Base-by-base conservation (phyloP, 2,113 vertebrate species). In the Quiscalus mexicanus region DNA sequence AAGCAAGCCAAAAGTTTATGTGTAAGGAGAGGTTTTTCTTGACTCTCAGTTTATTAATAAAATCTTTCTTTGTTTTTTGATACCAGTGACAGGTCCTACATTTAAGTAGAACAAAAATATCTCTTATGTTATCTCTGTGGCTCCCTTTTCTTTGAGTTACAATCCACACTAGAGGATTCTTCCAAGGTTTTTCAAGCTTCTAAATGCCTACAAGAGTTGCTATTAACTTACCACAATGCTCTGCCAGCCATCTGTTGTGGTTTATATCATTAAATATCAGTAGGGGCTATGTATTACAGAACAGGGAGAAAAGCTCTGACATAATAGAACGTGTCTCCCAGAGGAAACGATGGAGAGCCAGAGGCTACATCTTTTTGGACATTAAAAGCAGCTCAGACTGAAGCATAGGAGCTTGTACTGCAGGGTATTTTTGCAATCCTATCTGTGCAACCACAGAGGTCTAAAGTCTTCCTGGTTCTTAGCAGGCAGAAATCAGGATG, bases 221-320 rank as follows among this genome's bases (percentile, higher is more conserved):
- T 94, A 16, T 90, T 92, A 90, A 76, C 75, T 94, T 73, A 90
- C 71, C 79, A 90, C 39, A 84, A 15, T 60, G 76, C 76, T 92
- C 95, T 84, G 90, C 90, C 76, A 95, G 60, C 92, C 93, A 93
- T 97, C 88, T 95, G 92, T 70, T 92, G 85, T 90, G 88, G 88
- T 89, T 97, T 95, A 56, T 92, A 70, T 76, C 84, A 85, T 96
- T 82, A 91, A 89, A 76, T 87, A 91, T 91, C 76, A 44, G 82
- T 88, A 90, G 71, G 63, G 50, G 19, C 90, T 91, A 11, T 70
- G 73, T 92, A 27, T 81, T 84, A 92, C 76, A 75, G 88, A 81
- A 30, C 28, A 71, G 74, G 60, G 88, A 75, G 73, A 81, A 90
- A 92, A 94, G 47, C 68, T 93, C 63, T 94, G 90, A 80, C 41